Evolutionary conservation across 2,113 vertebrate species (phyloP), one percentile per base, ranked within the genome.

Genomic region (Calidris pygmaea): DNA sequence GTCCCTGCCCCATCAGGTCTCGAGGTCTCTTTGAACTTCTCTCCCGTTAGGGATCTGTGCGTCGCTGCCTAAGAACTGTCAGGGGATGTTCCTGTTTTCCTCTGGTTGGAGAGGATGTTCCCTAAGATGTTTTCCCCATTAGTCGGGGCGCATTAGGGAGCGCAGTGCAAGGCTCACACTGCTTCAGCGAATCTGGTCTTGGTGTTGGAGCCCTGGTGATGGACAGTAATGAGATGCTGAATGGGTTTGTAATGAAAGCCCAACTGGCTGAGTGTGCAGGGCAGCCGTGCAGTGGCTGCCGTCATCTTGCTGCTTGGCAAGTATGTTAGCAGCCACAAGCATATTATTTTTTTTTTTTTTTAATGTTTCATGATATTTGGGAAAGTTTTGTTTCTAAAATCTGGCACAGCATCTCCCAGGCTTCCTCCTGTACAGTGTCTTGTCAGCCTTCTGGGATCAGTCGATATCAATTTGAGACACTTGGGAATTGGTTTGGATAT

Each of bases 141-240:
- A 87, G 81, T 67, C 85, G 87, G 71, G 86, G 66, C 1, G 21
- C 86, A 52, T 81, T 56, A 71, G 84, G 86, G 26, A 84, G 80
- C 1, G 0, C 47, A 34, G 89, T 27, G 80, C 73, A 21, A 59
- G 84, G 89, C 77, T 89, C 80, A 68, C 65, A 9, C 59, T 43
- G 86, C 89, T 59, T 47, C 73, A 59, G 70, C 63, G 87, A 89
- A 27, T 87, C 66, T 37, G 85, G 67, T 76, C 35, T 24, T 4
- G 15, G 72, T 47, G 13, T 12, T 21, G 83, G 73, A 90, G 94
- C 68, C 76, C 41, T 63, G 0, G 1, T 89, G 79, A 89, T 67
- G 94, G 89, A 81, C 96, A 90, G 85, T 84, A 92, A 93, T 89
- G 93, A 95, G 80, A 75, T 91, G 89, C 90, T 6, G 14, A 68